These are phyloP conservation scores for Orthonyx spaldingii DNA, from an alignment of 2,113 vertebrate genomes.

Conservation along the genomic window DNA sequence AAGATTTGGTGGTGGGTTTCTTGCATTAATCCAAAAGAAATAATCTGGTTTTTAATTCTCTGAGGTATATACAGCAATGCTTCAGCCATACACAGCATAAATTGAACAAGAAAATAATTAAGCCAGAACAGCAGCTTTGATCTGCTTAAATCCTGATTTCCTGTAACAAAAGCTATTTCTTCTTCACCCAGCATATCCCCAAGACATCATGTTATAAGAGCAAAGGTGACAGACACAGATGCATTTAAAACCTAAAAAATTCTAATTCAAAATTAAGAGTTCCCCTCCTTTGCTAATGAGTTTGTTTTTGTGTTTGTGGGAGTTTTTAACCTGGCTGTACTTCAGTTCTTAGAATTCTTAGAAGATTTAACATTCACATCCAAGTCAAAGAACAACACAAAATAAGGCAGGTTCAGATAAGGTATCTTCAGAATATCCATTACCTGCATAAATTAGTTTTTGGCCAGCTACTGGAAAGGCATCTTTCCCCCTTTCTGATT, in stretches of 20 bases:
- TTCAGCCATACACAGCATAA: background rate
- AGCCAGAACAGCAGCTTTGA: background rate
- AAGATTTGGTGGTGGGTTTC: background rate
- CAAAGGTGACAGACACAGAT: background rate
- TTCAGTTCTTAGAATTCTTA: background rate
- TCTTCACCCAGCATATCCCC: background rate
- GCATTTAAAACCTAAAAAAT: background rate
- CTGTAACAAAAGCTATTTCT: background rate
- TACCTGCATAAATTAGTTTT: constrained; percentile 98
- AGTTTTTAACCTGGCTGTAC: background rate
- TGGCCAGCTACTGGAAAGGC: constrained; percentile 88
- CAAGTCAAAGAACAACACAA: background rate
- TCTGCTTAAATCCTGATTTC: background rate
- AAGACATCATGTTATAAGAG: background rate
- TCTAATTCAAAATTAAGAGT: background rate
- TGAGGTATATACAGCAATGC: background rate
- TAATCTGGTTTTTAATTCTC: background rate
- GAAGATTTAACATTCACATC: background rate
- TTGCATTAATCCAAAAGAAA: background rate
- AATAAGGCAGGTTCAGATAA: background rate
- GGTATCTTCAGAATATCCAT: background rate
- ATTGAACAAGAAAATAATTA: background rate
- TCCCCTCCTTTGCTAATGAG: background rate
- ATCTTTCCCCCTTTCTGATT: constrained; percentile 91
- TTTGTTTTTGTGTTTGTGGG: background rate